A percentile compares a stretch with the other conserved stretches of the same genome.
Evolutionary conservation across 1,140 invertebrate species (phyloP).

Genomic region (Drosophila aff.): DNA sequence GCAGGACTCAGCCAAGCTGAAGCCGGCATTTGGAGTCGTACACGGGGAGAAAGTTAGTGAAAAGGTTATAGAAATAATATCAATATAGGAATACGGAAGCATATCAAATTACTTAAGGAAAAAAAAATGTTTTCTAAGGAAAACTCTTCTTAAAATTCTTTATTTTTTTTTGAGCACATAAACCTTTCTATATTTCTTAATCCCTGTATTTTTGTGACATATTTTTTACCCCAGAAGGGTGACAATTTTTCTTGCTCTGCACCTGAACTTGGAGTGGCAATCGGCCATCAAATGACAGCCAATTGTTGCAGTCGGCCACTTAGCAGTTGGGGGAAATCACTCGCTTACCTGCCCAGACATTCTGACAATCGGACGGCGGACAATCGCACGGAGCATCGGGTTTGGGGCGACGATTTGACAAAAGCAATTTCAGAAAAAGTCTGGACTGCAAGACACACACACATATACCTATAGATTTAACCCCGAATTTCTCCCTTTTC

Average conservation of each 20-base stretch:
- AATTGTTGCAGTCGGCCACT: slow-evolving; percentile 80
- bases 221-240: neutral
- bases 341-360: slow-evolving; percentile 54
- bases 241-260: slow-evolving; percentile 7
- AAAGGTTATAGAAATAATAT: slow-evolving; percentile 14
- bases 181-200: neutral
- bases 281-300: slow-evolving; percentile 77
- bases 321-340: slow-evolving; percentile 49
- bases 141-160: neutral
- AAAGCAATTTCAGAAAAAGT: slow-evolving; percentile 71
- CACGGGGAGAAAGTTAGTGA: slow-evolving; percentile 36
- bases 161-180: neutral
- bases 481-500: slow-evolving; percentile 9
- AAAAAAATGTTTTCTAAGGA: neutral
- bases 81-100: fast-evolving
- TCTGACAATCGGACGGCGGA: slow-evolving; percentile 14
- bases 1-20: slow-evolving; percentile 33
- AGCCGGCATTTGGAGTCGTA: slow-evolving; percentile 33
- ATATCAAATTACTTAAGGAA: no score
- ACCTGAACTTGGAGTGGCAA: slow-evolving; percentile 13
- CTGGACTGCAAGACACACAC: slow-evolving; percentile 17
- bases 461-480: slow-evolving; percentile 25
- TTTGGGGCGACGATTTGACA: slow-evolving; percentile 59
- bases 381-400: slow-evolving; percentile 6
- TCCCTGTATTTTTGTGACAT: neutral